These are phyloP conservation scores for Proterorhinus semilunaris DNA, from an alignment of 2,113 vertebrate genomes.

Conservation along the genomic window DNA sequence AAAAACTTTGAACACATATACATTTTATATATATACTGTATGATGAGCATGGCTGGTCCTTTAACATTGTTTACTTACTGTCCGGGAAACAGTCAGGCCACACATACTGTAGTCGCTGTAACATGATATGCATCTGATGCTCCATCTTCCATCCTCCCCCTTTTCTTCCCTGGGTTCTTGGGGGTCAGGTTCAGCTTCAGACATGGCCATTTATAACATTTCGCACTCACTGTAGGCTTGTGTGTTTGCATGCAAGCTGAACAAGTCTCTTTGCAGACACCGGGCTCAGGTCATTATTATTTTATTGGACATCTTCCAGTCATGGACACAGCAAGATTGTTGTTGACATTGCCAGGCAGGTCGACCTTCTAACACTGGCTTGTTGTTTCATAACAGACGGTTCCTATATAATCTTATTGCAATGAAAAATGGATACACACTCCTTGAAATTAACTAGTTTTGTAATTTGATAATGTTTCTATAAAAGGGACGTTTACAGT, in stretches of 20 bases:
- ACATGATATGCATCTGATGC: conserved; percentile 22
- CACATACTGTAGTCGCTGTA: conserved; percentile 18
- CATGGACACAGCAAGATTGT: conserved; percentile 5
- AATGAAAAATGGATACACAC: neutral
- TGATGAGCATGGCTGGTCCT: no score
- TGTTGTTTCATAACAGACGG: neutral
- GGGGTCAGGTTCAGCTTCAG: conserved; percentile 18
- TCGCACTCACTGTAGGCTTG: neutral
- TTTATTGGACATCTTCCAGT: conserved; percentile 39
- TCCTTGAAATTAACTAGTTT: neutral
- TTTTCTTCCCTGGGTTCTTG: conserved; percentile 6
- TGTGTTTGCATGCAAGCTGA: neutral
- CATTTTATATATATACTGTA: no score
- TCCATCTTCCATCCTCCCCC: conserved; percentile 15
- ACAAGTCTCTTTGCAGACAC: neutral
- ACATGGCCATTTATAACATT: conserved; percentile 24
- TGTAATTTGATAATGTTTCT: neutral
- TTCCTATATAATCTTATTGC: no score
- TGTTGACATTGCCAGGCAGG: neutral
- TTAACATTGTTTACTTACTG: neutral
- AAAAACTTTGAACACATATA: no score
- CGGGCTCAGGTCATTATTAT: conserved; percentile 41
- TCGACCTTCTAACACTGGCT: neutral
- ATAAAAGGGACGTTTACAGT: neutral
- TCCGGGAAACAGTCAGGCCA: conserved; percentile 12